phyloP scores from a whole-genome alignment of 2,113 vertebrate genomes.

The Lagopus muta region DNA sequence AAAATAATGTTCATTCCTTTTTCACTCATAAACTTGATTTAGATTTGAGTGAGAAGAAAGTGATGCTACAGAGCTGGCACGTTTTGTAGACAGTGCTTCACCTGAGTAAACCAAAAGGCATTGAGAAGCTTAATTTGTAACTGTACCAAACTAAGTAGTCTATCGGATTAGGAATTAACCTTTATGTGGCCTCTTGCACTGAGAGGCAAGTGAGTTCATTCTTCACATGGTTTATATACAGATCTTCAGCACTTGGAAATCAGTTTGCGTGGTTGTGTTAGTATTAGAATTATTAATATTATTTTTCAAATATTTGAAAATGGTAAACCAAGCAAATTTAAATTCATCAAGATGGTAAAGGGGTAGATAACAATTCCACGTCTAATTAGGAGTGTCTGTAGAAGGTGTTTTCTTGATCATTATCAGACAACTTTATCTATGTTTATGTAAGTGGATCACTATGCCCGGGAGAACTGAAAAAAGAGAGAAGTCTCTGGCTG shows the following conservation, averaged over 20 bases:
- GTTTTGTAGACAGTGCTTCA: not conserved
- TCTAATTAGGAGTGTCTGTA: not conserved
- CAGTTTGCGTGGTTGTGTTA: not conserved
- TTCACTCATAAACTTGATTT: not conserved
- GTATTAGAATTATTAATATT: not conserved
- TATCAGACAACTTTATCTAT: not conserved
- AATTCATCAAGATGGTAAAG: not conserved
- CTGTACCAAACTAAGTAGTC: not conserved
- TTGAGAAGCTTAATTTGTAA: not conserved
- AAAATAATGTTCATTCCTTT: not conserved
- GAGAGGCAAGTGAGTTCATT: not conserved
- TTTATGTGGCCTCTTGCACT: not conserved
- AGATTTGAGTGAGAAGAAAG: not conserved
- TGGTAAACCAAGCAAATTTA: not conserved
- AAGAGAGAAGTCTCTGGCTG: not conserved
- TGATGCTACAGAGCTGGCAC: not conserved
- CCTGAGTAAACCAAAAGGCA: not conserved
- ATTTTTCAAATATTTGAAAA: not conserved
- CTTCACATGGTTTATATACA: not conserved
- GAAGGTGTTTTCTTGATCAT: not conserved
- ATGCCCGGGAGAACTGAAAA: not conserved
- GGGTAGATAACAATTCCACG: not conserved
- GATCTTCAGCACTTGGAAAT: not conserved
- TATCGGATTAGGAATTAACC: not conserved
- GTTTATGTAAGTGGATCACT: not conserved